Base-by-base conservation (phyloP, 2,888 invertebrate genomes). In the Halictus ligatus region DNA sequence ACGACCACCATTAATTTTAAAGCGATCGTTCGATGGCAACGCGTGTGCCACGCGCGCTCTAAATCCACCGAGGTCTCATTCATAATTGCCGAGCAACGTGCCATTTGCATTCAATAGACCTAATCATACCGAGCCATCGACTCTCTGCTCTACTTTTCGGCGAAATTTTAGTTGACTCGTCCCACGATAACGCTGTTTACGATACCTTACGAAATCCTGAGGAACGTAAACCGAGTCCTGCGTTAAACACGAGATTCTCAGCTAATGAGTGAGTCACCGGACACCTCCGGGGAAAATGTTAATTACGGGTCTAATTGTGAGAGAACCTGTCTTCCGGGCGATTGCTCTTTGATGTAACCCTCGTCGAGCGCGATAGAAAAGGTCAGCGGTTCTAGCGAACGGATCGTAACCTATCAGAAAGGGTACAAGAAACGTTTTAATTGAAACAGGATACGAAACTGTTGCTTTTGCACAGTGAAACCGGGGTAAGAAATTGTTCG, bases 1-100 rank as follows among this genome's bases (percentile, higher is more conserved):
- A 40, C 69, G 69, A 69, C 21, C 35, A 35, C 67, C 64, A 64
- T 64, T 64, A 64, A 64, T 64, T 64, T 29, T 64, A 15, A 8
- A 18, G 35, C 67, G 67, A 67, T 67, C 67, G 67, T 67, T 67
- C 64, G 29, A 64, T 15, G 64, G 15, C 15, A 29, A 54, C 54
- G 54, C 29, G 64, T 64, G 64, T 29, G 64, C 64, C 64, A 64
- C 64, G 64, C 64, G 64, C 29, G 64, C 64, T 64, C 64, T 64
- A 64, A 64, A 29, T 64, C 29, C 29, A 29, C 64, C 25, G n/a
- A 13, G 64, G 64, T 64, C 64, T 64, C 64, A 25, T 35, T 64
- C 64, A 64, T 64, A 64, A 64, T 64, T 64, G 64, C 64, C 64
- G 64, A 29, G 64, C 64, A 64, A 64, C 64, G 64, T 29, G 29